Base-by-base conservation (phyloP, 2,797 vertebrate genomes). In the Fistularia tabacaria region DNA sequence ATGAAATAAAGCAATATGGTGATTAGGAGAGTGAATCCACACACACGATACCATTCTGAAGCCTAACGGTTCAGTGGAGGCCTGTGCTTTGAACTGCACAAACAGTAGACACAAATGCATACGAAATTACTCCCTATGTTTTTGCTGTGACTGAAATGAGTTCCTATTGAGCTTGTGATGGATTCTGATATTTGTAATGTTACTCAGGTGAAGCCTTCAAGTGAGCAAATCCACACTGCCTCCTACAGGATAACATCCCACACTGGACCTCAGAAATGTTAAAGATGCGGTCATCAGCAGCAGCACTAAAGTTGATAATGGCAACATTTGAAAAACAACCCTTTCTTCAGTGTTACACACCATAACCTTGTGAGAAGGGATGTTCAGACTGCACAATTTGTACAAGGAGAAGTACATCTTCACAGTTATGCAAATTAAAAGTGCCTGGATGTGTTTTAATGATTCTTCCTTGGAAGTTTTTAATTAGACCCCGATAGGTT, bases 141-240 rank as follows among this genome's bases (percentile, higher is more conserved):
- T 59, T 51, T 10, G 39, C 56, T 53, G 40, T 12, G 5, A 57
- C 55, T 50, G 61, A 47, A 57, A 50, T 52, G 51, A 64, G 56
- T 69, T 78, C 47, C 49, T 61, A 46, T 15, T 36, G 59, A 67
- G 46, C 53, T 52, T 68, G 54, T 74, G 79, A 79, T 81, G 74
- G 70, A 53, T 68, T 64, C 14, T 62, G 66, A 63, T 70, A 74
- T 65, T 68, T 62, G 64, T 51, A 56, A 59, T 70, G 54, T 62
- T 56, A 73, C 66, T 70, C 67, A 64, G 72, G 62, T 54, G 54
- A 45, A 62, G 62, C 45, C 49, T 62, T 57, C 45, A 52, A 55
- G 70, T 69, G 69, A 70, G 76, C 81, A 73, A 66, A 76, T 77
- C 84, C 77, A 70, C 74, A 84, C 76, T 80, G 83, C 85, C 84